Evolutionary conservation across 2,113 vertebrate genomes (phyloP).

Genomic region (Athene cunicularia): DNA sequence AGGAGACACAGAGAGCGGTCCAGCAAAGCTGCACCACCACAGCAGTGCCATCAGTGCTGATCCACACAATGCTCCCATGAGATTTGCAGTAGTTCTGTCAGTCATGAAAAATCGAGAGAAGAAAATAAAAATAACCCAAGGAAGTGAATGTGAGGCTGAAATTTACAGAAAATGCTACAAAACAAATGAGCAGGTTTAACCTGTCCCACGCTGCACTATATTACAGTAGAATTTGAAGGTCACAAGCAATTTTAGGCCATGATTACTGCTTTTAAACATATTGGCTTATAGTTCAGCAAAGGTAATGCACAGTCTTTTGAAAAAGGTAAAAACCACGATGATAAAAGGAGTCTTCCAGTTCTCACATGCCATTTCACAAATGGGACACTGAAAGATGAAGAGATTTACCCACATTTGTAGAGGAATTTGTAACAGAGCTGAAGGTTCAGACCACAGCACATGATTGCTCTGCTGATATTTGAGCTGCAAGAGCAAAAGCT

Average conservation of each 20-base stretch:
- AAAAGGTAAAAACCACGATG: background rate
- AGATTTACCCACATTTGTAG: background rate
- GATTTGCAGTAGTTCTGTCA: background rate
- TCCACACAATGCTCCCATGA: background rate
- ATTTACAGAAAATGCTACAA: background rate
- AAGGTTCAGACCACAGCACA: background rate
- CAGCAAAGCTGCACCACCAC: accelerated
- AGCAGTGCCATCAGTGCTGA: background rate
- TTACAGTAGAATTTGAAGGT: background rate
- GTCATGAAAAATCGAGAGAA: background rate
- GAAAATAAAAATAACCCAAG: background rate
- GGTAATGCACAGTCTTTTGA: background rate
- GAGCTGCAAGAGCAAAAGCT: background rate
- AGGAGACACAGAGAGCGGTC: accelerated
- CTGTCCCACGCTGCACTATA: too few species aligned
- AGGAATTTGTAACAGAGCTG: background rate
- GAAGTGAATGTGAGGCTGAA: background rate
- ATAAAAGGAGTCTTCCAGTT: background rate
- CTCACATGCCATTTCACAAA: background rate
- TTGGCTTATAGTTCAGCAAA: background rate
- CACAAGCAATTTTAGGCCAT: background rate
- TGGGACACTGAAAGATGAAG: background rate
- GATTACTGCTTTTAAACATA: background rate
- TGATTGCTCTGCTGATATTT: background rate
- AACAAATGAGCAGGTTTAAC: background rate